Percentiles rank a stretch among this genome's conserved stretches.
phyloP scores from a whole-genome alignment of 2,113 vertebrate genomes.

The Bufo bufo region DNA sequence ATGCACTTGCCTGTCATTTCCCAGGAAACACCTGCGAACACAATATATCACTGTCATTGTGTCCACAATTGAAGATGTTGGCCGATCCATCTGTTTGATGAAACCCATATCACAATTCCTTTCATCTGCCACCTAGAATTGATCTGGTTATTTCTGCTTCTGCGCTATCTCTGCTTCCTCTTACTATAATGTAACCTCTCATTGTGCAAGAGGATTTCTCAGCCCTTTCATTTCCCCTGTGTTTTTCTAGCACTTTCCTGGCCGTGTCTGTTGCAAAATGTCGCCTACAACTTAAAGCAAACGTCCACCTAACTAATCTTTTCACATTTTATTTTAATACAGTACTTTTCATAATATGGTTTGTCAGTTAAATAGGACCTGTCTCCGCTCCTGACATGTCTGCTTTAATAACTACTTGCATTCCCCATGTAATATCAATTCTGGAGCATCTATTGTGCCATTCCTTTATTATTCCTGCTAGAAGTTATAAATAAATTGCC shows the following conservation, averaged over 20 bases:
- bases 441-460: no score
- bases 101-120: not conserved
- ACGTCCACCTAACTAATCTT: not conserved
- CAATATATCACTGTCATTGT: not conserved
- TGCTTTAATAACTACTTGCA: no score
- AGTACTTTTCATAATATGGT: no score
- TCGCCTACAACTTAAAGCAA: not conserved
- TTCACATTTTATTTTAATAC: no score
- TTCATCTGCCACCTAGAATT: conserved; percentile 5
- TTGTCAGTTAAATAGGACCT: no score
- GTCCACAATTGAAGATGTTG: not conserved
- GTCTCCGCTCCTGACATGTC: no score
- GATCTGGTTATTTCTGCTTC: not conserved
- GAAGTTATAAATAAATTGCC: no score
- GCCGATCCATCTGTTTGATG: not conserved
- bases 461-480: no score
- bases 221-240: not conserved
- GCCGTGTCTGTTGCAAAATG: not conserved
- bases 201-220: not conserved
- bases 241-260: not conserved
- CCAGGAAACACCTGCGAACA: not conserved
- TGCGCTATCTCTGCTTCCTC: not conserved
- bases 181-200: not conserved
- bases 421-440: no score
- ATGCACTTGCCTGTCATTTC: not conserved